Percentiles rank a stretch among this genome's conserved stretches.
phyloP scores from a whole-genome alignment of 2,113 vertebrate species.

The Mohoua ochrocephala region DNA sequence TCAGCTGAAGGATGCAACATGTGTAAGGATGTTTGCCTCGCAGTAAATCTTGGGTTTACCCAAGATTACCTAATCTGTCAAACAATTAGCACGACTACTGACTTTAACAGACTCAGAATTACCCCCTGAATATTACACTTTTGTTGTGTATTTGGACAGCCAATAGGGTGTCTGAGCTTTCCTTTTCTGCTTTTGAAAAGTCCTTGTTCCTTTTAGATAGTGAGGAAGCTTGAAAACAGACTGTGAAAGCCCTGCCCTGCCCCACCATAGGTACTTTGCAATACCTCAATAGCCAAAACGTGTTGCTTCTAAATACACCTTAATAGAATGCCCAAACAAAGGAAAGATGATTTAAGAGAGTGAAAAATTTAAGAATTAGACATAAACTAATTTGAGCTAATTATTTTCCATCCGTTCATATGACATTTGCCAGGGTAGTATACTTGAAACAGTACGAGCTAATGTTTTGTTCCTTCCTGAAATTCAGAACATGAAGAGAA shows the following conservation, averaged over 20 bases:
- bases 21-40: not conserved
- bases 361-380: not conserved
- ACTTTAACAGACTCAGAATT: not conserved
- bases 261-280: not conserved
- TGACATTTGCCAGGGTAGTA: not conserved
- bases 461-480: not conserved
- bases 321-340: not conserved
- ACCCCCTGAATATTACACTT: not conserved
- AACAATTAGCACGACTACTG: not conserved
- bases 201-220: not conserved
- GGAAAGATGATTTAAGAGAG: not conserved
- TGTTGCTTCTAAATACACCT: not conserved
- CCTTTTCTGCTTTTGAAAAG: not conserved
- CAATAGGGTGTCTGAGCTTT: not conserved
- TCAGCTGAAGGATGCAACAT: not conserved
- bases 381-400: not conserved
- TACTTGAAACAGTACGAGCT: not conserved
- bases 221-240: not conserved
- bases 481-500: not conserved
- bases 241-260: fast-evolving
- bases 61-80: not conserved
- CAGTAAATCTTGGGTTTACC: not conserved
- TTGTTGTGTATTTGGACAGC: not conserved
- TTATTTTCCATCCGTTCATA: not conserved
- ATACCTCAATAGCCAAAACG: not conserved